Base-by-base conservation (phyloP, 1,140 invertebrate genomes). In the Diorhabda elongata region DNA sequence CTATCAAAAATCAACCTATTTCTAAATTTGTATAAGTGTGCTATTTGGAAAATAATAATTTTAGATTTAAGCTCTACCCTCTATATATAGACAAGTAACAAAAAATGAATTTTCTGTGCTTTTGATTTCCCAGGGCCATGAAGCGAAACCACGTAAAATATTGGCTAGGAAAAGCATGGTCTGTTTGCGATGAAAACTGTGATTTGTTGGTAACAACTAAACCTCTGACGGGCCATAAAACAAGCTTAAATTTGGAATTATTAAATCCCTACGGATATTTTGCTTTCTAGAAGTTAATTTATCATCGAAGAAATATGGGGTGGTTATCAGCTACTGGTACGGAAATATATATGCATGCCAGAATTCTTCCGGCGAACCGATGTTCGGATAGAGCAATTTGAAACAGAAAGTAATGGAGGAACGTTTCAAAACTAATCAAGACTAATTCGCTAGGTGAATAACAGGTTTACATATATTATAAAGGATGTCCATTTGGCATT, bases 301-400 rank as follows among this genome's bases (percentile, higher is more conserved):
- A 62, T 62, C 61, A 45, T 62, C 2, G 8, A 62, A 44, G 61
- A 62, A 62, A 62, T 62, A 62, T 62, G 44, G n/a, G 61, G 9
- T n/a, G 9, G 61, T 44, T 62, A 62, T 62, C 61, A 52, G 47
- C 47, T 62, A 44, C 43, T 62, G 61, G 61, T 62, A 62, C 61
- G 61, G 61, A 62, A 62, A 62, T 62, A 42, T 62, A 62, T 44
- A 62, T 44, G 43, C 59, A 26, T 26, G 26, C 26, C 26, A 26
- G 26, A 26, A 26, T 26, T 26, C 26, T 26, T 26, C 26, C 26
- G 26, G 26, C 26, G 26, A 26, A 26, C 26, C 26, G 26, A 26
- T 26, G 26, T 26, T 26, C 26, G 26, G 26, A 26, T 26, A 26
- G 26, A 26, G 26, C 26, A 26, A 26, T 26, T 26, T 26, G 26